Evolutionary conservation across 2,797 vertebrate genomes (phyloP).

Genomic region (Neosalanx taihuensis): DNA sequence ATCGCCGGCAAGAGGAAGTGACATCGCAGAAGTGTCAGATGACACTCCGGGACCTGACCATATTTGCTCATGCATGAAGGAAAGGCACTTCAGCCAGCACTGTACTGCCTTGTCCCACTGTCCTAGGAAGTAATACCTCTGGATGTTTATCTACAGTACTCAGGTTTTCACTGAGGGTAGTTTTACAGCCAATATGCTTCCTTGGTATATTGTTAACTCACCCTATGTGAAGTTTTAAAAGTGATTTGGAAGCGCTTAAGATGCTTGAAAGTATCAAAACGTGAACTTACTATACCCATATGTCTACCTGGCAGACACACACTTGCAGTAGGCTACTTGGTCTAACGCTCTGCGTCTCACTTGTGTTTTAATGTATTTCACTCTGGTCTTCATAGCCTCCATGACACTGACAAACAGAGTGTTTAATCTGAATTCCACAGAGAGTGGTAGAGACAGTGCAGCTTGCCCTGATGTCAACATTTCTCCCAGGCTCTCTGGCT

Average conservation of each 20-base stretch:
- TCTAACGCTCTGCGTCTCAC: no score
- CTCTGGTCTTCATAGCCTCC: neutral
- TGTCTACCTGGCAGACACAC: neutral
- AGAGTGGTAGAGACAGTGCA: constrained; percentile 18
- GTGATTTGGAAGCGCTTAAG: no score
- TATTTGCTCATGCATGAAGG: constrained; percentile 24
- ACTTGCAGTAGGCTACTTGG: neutral
- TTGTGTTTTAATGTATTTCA: neutral
- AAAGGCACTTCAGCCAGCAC: neutral
- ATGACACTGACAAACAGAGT: constrained; percentile 4
- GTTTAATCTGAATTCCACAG: constrained; percentile 14
- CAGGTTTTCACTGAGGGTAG: neutral
- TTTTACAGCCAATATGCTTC: neutral
- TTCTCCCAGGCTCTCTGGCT: constrained; percentile 4
- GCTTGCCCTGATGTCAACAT: constrained; percentile 4
- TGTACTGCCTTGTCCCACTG: neutral
- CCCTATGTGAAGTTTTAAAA: no score
- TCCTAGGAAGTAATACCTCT: no score
- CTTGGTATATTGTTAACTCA: neutral
- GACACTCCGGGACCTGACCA: constrained; percentile 38
- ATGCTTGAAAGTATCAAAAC: no score
- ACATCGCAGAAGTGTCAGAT: constrained; percentile 55
- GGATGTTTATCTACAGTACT: no score
- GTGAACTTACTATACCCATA: neutral
- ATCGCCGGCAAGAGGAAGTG: constrained; percentile 64